phyloP scores from a whole-genome alignment of 2,797 vertebrate species.

The Epinephelus malabaricus region DNA sequence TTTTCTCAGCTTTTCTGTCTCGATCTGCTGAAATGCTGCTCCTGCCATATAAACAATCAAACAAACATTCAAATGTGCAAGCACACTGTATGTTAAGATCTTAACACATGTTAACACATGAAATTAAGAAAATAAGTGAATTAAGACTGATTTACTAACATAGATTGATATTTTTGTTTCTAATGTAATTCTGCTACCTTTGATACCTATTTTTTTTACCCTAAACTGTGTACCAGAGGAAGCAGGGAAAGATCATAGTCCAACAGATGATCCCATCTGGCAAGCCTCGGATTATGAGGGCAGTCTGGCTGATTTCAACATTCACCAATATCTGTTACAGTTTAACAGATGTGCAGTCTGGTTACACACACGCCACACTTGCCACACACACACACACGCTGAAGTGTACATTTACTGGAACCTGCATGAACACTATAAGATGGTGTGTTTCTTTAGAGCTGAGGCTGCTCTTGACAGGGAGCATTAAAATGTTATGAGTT shows the following conservation, averaged over 20 bases:
- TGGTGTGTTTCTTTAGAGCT: neutral
- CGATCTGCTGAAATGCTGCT: slow-evolving; percentile 49
- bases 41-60: slow-evolving; percentile 31
- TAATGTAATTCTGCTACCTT: slow-evolving; percentile 21
- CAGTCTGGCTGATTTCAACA: slow-evolving; percentile 68
- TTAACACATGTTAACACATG: neutral
- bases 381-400: slow-evolving; percentile 7
- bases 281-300: slow-evolving; percentile 45
- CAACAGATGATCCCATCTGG: slow-evolving; percentile 47
- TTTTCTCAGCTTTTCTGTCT: slow-evolving; percentile 52
- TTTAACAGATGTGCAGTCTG: slow-evolving; percentile 68
- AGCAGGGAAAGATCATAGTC: slow-evolving; percentile 53
- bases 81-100: neutral
- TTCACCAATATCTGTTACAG: slow-evolving; percentile 64
- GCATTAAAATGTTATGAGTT: neutral
- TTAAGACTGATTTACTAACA: neutral
- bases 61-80: slow-evolving; percentile 8
- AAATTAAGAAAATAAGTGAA: slow-evolving; percentile 2
- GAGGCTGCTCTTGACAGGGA: neutral
- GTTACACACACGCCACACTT: slow-evolving; percentile 22
- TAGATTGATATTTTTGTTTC: neutral
- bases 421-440: slow-evolving; percentile 9
- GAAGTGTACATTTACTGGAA: neutral
- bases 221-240: slow-evolving; percentile 37
- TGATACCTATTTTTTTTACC: slow-evolving; percentile 37